Evolutionary conservation across 2,797 vertebrate species (phyloP).

Genomic region (Leptoclinus maculatus): DNA sequence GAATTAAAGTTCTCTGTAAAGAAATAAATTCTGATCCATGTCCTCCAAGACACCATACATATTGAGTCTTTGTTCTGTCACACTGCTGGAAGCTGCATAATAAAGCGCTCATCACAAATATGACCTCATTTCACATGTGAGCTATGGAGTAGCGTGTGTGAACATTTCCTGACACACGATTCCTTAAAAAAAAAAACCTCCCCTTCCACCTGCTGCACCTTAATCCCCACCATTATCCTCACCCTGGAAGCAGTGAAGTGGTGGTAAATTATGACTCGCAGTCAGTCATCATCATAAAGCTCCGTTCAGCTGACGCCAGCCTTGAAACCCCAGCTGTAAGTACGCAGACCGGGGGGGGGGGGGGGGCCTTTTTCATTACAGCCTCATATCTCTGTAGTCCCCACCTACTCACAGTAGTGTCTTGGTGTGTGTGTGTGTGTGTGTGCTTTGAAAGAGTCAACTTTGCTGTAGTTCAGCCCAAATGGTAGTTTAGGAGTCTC

Average conservation of each 20-base stretch:
- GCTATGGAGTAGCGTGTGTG: not conserved
- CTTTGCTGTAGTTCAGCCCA: not conserved
- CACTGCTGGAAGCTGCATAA: not conserved
- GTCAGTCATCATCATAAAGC: constrained; percentile 66
- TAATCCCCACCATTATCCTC: constrained; percentile 67
- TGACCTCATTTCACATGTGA: constrained; percentile 17
- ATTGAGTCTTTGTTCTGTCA: not conserved
- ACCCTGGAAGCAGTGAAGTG: constrained; percentile 65
- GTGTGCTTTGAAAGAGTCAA: not conserved
- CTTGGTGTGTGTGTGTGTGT: not conserved
- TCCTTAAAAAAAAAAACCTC: constrained; percentile 28
- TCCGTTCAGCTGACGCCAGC: constrained; percentile 49
- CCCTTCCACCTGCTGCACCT: constrained; percentile 36
- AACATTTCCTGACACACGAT: constrained; percentile 30
- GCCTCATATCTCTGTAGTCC: constrained; percentile 16
- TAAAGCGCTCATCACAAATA: constrained; percentile 26
- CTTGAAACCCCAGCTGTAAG: constrained; percentile 46
- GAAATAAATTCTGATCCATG: not conserved
- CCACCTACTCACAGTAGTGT: not conserved
- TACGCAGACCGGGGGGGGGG: constrained; percentile 7
- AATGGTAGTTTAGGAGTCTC: not conserved
- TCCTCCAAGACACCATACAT: not conserved
- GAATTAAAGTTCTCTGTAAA: not conserved
- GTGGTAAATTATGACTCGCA: constrained; percentile 67
- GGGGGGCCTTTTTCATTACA: constrained; percentile 26